A percentile compares a stretch with the other conserved stretches of the same genome.
These are phyloP conservation scores for Oreohelix idahoensis DNA, from an alignment of 1,140 invertebrate species.

Conservation along the genomic window DNA sequence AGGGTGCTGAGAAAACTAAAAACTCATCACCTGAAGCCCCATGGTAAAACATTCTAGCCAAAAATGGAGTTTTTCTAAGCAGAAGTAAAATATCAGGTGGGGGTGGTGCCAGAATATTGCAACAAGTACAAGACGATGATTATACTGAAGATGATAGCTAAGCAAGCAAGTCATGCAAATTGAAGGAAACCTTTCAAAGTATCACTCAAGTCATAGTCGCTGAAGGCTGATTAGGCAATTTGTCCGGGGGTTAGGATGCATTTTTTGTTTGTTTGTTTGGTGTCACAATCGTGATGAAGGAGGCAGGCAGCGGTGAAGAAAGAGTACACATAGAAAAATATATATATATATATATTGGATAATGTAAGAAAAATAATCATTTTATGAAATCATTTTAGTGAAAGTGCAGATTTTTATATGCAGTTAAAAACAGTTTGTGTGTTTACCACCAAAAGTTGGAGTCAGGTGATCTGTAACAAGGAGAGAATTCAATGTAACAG, in stretches of 20 bases:
- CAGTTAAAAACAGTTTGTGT: neutral
- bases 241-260: no score
- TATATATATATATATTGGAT: neutral
- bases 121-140: no score
- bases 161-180: neutral
- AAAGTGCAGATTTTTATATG: neutral
- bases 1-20: no score
- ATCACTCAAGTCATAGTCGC: constrained; percentile 32
- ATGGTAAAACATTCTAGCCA: no score
- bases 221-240: constrained; percentile 23
- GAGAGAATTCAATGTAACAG: neutral
- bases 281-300: neutral
- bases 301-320: neutral
- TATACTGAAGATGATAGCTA: no score
- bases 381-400: neutral
- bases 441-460: constrained; percentile 7
- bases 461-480: constrained; percentile 24
- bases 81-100: no score
- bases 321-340: neutral
- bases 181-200: constrained; percentile 30
- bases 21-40: no score
- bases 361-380: neutral
- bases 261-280: no score
- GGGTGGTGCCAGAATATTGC: no score
- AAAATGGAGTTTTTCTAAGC: no score